Conservation (phyloP, 1,140 invertebrate species). For the Sogatella furcifera region DNA sequence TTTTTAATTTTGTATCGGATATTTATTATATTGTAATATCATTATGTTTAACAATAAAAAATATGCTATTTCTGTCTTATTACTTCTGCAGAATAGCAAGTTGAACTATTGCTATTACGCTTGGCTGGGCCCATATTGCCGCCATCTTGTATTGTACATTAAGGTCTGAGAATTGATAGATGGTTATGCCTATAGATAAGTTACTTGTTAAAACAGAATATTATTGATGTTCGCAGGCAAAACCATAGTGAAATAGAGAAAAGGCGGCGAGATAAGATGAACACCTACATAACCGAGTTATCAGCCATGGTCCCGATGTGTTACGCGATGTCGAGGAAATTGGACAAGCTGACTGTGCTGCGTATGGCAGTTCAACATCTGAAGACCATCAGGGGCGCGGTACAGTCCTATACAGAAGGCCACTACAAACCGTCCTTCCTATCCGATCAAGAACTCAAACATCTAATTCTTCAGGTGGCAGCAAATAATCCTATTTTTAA, state of each 20-base stretch:
- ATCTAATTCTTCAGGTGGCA: slow-evolving; percentile 58
- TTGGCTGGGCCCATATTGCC: no score
- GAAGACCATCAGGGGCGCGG: slow-evolving; percentile 63
- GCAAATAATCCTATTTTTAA: background rate
- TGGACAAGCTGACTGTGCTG: slow-evolving; percentile 88
- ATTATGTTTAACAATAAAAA: no score
- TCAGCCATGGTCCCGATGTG: slow-evolving; percentile 89
- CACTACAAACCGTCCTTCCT: slow-evolving; percentile 79
- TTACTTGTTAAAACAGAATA: no score
- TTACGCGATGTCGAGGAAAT: slow-evolving; percentile 79
- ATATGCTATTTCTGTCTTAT: no score
- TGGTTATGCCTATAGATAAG: no score
- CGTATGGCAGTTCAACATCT: slow-evolving; percentile 91
- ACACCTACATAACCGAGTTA: slow-evolving; percentile 85
- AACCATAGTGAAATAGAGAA: slow-evolving; percentile 97
- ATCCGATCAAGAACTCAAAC: slow-evolving; percentile 80
- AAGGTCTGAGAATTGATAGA: no score
- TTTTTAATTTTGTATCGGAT: no score
- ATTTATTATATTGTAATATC: no score
- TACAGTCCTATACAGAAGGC: slow-evolving; percentile 69
- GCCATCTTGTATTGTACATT: no score
- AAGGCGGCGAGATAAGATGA: slow-evolving; percentile 89
- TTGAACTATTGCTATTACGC: no score
- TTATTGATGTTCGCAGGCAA: slow-evolving; percentile 44
- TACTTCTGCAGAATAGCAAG: no score